phyloP scores from a whole-genome alignment of 2,113 vertebrate species.

The Grallaria varia region DNA sequence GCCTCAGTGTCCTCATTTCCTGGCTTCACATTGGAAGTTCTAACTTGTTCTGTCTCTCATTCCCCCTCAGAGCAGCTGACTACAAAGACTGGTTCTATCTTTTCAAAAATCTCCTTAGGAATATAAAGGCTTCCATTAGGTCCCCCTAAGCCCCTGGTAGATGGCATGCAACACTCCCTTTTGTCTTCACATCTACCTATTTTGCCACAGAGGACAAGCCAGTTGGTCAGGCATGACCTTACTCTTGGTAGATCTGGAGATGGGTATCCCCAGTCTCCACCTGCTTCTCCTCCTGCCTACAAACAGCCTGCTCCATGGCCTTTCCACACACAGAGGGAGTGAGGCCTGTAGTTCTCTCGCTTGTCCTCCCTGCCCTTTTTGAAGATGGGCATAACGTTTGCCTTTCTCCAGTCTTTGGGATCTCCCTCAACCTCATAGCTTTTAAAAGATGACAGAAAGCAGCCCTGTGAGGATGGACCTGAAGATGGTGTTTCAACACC shows the following conservation, averaged over 20 bases:
- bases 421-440: neutral
- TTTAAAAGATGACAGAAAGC: neutral
- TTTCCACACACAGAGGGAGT: neutral
- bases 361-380: neutral
- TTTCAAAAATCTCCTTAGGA: neutral
- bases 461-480: neutral
- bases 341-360: neutral
- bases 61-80: neutral
- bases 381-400: neutral
- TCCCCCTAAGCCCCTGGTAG: neutral
- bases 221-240: neutral
- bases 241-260: neutral
- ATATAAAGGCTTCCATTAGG: neutral
- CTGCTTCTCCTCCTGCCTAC: neutral
- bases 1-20: neutral
- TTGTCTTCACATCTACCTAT: neutral
- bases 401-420: neutral
- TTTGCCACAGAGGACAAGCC: neutral
- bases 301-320: neutral
- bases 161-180: neutral
- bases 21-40: neutral
- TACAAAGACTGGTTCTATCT: neutral
- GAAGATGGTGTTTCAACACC: neutral
- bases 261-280: neutral
- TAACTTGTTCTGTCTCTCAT: neutral